Percentiles rank a stretch among this genome's conserved stretches.
phyloP scores from a whole-genome alignment of 2,888 invertebrate genomes.

The Meandrusa payeni region DNA sequence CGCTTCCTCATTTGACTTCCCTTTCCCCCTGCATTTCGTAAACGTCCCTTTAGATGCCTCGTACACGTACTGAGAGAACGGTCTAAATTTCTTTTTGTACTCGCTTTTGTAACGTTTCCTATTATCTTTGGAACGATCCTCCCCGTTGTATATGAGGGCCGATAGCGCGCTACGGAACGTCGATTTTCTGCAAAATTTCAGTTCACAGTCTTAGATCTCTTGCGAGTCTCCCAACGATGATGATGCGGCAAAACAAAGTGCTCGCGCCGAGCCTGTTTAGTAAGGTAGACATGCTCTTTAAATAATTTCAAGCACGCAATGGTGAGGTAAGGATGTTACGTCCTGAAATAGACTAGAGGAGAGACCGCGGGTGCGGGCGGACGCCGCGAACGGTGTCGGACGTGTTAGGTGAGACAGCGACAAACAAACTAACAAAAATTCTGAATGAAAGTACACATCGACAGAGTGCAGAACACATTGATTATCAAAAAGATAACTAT shows the following conservation, averaged over 20 bases:
- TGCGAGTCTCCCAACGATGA: slow-evolving; percentile 59
- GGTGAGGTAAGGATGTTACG: slow-evolving; percentile 72
- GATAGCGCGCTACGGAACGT: slow-evolving; percentile 81
- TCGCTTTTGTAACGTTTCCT: slow-evolving; percentile 87
- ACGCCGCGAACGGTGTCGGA: slow-evolving; percentile 53
- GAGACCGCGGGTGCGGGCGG: slow-evolving; percentile 56
- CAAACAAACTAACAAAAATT: slow-evolving; percentile 75
- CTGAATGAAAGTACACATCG: slow-evolving; percentile 69
- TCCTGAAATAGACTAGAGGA: slow-evolving; percentile 67
- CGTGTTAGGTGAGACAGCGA: slow-evolving; percentile 77
- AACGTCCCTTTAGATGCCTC: slow-evolving; percentile 85
- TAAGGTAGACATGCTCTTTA: slow-evolving; percentile 74
- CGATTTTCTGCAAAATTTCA: slow-evolving; percentile 81
- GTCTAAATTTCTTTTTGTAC: slow-evolving; percentile 91
- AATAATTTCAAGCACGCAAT: slow-evolving; percentile 79
- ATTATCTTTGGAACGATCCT: slow-evolving; percentile 82
- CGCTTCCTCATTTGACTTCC: slow-evolving; percentile 81
- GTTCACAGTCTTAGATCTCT: slow-evolving; percentile 73
- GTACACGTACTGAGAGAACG: slow-evolving; percentile 90
- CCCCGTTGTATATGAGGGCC: slow-evolving; percentile 80
- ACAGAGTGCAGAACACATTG: slow-evolving; percentile 62
- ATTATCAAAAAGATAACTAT: slow-evolving; percentile 63
- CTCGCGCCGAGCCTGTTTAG: slow-evolving; percentile 76
- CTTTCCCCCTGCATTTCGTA: slow-evolving; percentile 82
- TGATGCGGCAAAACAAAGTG: slow-evolving; percentile 74